phyloP scores from a whole-genome alignment of 1,140 invertebrate genomes.

The Episyrphus balteatus region DNA sequence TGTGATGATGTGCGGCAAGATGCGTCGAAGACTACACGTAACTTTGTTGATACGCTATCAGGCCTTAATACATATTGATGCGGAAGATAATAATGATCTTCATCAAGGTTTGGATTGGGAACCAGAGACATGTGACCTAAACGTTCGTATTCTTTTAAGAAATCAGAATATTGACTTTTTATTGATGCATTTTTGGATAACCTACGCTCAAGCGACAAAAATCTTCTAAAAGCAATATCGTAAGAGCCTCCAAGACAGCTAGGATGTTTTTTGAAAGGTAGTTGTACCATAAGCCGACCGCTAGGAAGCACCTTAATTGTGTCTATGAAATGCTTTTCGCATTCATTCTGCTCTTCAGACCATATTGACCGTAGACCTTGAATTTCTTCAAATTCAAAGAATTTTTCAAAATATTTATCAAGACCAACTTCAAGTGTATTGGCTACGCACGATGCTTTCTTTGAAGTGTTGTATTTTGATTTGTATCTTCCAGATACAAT shows the following conservation, averaged over 20 bases:
- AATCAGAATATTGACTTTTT: slow-evolving; percentile 18
- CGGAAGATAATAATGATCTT: slow-evolving; percentile 16
- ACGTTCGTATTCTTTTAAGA: slow-evolving; percentile 20
- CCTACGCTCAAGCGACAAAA: slow-evolving; percentile 12
- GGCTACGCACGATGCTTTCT: too few relatives aligned
- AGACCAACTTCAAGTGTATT: too few relatives aligned
- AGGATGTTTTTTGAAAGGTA: slow-evolving; percentile 16
- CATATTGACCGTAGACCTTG: not conserved
- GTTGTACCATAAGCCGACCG: slow-evolving; percentile 14
- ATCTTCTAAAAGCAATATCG: slow-evolving; percentile 11
- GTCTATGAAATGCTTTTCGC: slow-evolving; percentile 14
- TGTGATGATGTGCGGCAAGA: slow-evolving; percentile 7
- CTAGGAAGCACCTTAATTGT: slow-evolving; percentile 7
- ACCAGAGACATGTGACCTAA: slow-evolving; percentile 16
- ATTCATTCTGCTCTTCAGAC: slow-evolving; percentile 9
- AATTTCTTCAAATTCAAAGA: slow-evolving; percentile 22
- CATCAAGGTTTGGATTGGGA: not conserved
- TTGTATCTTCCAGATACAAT: slow-evolving; percentile 5
- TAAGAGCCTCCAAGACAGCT: slow-evolving; percentile 1
- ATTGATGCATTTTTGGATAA: too few relatives aligned
- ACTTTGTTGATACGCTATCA: slow-evolving; percentile 14
- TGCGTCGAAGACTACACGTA: slow-evolving; percentile 25
- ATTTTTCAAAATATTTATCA: slow-evolving; percentile 1
- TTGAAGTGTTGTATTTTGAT: too few relatives aligned
- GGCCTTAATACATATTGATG: slow-evolving; percentile 20